Evolutionary conservation across 2,888 invertebrate genomes (phyloP).

Genomic region (Cacoxenus indagator): DNA sequence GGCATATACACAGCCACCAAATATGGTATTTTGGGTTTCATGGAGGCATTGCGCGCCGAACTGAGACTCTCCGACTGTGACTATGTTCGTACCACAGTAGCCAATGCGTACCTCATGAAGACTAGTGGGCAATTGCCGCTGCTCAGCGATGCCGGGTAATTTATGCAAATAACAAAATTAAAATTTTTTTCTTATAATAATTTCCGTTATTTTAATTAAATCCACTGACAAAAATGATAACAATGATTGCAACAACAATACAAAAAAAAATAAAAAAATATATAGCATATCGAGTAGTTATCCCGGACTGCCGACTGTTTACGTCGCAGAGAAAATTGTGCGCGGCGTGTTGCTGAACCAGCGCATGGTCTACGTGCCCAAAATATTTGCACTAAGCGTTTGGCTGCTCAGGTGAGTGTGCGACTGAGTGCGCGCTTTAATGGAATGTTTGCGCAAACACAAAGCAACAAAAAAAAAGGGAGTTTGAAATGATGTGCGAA

Average conservation of each 20-base stretch:
- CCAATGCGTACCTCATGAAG: conserved; percentile 71
- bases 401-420: conserved; percentile 66
- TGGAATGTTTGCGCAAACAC: neutral
- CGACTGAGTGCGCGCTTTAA: conserved; percentile 27
- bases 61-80: conserved; percentile 68
- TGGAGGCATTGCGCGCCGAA: conserved; percentile 68
- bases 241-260: neutral
- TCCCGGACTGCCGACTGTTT: conserved; percentile 67
- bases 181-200: neutral
- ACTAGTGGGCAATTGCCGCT: conserved; percentile 68
- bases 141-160: conserved; percentile 67
- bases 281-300: conserved; percentile 64
- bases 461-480: conserved; percentile 18
- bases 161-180: neutral
- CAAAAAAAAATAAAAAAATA: neutral
- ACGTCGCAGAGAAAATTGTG: conserved; percentile 67
- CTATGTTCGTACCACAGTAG: conserved; percentile 66
- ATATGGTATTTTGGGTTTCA: conserved; percentile 71
- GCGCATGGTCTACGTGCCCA: conserved; percentile 68
- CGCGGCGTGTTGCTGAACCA: conserved; percentile 66
- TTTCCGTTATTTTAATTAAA: conserved; percentile 8
- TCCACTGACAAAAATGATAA: neutral
- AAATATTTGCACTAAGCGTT: conserved; percentile 67
- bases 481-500: too few species aligned
- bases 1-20: conserved; percentile 71